Conservation (phyloP, 2,797 vertebrate genomes). For the Poeciliopsis gracilis region DNA sequence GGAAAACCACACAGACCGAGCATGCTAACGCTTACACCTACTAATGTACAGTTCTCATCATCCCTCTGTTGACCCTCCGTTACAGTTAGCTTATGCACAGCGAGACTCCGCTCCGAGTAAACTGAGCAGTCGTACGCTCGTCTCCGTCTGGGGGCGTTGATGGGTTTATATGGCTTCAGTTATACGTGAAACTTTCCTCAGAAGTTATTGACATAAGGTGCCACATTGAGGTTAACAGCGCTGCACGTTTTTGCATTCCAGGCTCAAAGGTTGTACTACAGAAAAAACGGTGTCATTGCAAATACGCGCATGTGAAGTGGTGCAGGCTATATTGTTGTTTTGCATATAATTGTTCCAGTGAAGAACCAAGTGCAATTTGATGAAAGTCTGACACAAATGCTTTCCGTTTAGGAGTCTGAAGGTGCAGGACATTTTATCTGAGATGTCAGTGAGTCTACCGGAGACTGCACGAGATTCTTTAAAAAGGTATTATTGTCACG, state of each 20-base stretch:
- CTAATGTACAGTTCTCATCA: slow-evolving; percentile 52
- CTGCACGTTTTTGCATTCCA: neutral
- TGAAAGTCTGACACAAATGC: slow-evolving; percentile 33
- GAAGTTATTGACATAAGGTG: neutral
- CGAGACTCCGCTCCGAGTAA: slow-evolving; percentile 1
- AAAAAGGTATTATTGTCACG: slow-evolving; percentile 66
- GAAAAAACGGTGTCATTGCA: neutral
- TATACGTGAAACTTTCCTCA: slow-evolving; percentile 23
- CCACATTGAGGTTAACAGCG: neutral
- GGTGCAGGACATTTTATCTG: slow-evolving; percentile 67
- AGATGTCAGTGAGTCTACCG: slow-evolving; percentile 78
- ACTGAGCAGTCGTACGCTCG: neutral
- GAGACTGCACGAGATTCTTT: slow-evolving; percentile 74
- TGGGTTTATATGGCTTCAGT: neutral
- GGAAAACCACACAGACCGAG: slow-evolving; percentile 50
- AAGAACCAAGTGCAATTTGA: slow-evolving; percentile 5
- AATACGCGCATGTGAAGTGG: neutral
- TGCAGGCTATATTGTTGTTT: neutral
- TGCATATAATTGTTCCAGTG: neutral
- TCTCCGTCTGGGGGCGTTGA: slow-evolving; percentile 1
- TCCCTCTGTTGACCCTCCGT: slow-evolving; percentile 31
- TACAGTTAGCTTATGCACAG: slow-evolving; percentile 11
- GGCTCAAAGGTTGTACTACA: neutral
- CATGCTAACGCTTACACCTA: slow-evolving; percentile 40
- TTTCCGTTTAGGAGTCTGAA: slow-evolving; percentile 65